Evolutionary conservation across 2,888 invertebrate genomes (phyloP).

Genomic region (Heliconius ismenius): DNA sequence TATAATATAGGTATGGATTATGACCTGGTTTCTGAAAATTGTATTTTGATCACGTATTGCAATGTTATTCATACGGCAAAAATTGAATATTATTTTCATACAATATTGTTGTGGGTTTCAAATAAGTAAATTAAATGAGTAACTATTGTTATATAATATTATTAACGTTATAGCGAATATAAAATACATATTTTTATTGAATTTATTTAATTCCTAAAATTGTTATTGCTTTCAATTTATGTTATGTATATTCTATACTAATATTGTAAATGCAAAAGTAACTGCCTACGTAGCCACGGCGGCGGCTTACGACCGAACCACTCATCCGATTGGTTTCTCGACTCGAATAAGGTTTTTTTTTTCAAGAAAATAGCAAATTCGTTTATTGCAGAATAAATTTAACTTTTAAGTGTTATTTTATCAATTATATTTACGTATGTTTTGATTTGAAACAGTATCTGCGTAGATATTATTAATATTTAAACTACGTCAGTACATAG

Average conservation of each 20-base stretch:
- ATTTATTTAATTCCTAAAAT: not conserved
- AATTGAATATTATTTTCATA: not conserved
- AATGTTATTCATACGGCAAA: not conserved
- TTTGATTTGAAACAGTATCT: not conserved
- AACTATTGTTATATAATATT: not conserved
- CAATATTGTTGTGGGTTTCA: not conserved
- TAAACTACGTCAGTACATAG: no score
- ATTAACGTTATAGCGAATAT: no score
- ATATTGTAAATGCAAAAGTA: conserved; percentile 15
- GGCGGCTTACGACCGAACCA: conserved; percentile 10
- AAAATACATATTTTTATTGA: not conserved
- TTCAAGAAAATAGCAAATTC: conserved; percentile 7
- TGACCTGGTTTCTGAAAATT: no score
- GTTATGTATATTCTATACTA: not conserved
- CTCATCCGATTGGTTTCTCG: conserved; percentile 18
- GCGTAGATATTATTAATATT: not conserved
- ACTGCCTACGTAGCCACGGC: not conserved
- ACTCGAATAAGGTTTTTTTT: not conserved
- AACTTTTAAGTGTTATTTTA: not conserved
- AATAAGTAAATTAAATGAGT: conserved; percentile 5
- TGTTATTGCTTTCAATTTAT: not conserved
- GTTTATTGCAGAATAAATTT: not conserved
- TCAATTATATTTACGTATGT: not conserved
- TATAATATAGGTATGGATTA: no score
- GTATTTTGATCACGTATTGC: not conserved